Percentiles rank a stretch among this genome's conserved stretches.
These are phyloP conservation scores for Chelon auratus DNA, from an alignment of 2,797 vertebrate species.

Conservation along the genomic window DNA sequence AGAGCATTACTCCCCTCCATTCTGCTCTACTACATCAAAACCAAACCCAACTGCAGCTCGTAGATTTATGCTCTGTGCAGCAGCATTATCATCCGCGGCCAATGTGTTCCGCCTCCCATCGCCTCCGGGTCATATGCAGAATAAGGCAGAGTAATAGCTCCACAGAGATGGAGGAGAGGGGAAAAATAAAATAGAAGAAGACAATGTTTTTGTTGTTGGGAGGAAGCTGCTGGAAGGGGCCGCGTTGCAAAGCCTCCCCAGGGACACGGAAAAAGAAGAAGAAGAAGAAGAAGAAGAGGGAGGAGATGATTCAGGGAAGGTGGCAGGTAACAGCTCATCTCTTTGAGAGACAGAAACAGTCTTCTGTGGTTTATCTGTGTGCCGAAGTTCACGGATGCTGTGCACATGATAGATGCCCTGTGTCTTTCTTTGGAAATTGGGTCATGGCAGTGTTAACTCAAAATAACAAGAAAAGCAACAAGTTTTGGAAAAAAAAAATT, in stretches of 20 bases:
- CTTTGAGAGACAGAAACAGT: slow-evolving; percentile 30
- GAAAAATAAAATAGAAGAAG: slow-evolving; percentile 47
- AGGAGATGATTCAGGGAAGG: slow-evolving; percentile 35
- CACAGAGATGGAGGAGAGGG: slow-evolving; percentile 47
- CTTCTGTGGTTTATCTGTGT: slow-evolving; percentile 18
- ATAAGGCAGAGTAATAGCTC: slow-evolving; percentile 59
- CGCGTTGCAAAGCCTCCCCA: slow-evolving; percentile 47
- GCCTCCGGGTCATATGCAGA: slow-evolving; percentile 63
- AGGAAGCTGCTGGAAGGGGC: slow-evolving; percentile 60
- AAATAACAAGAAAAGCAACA: slow-evolving; percentile 46
- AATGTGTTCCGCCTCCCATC: slow-evolving; percentile 55
- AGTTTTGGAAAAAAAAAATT: neutral
- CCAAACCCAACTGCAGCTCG: slow-evolving; percentile 38
- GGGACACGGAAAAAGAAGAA: slow-evolving; percentile 53
- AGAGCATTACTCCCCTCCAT: slow-evolving; percentile 19
- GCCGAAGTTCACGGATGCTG: slow-evolving; percentile 46
- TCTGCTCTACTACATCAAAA: slow-evolving; percentile 27
- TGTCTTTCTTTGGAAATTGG: slow-evolving; percentile 53
- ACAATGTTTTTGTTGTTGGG: slow-evolving; percentile 70
- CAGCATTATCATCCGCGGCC: slow-evolving; percentile 57
- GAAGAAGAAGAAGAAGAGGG: slow-evolving; percentile 51
- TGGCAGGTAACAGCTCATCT: slow-evolving; percentile 54
- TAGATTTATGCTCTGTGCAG: slow-evolving; percentile 52
- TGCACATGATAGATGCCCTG: slow-evolving; percentile 26
- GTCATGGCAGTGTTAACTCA: slow-evolving; percentile 41